Percentiles rank a stretch among this genome's conserved stretches.
These are phyloP conservation scores for Leptarthrus brevirostris DNA, from an alignment of 2,888 invertebrate species.

Conservation along the genomic window DNA sequence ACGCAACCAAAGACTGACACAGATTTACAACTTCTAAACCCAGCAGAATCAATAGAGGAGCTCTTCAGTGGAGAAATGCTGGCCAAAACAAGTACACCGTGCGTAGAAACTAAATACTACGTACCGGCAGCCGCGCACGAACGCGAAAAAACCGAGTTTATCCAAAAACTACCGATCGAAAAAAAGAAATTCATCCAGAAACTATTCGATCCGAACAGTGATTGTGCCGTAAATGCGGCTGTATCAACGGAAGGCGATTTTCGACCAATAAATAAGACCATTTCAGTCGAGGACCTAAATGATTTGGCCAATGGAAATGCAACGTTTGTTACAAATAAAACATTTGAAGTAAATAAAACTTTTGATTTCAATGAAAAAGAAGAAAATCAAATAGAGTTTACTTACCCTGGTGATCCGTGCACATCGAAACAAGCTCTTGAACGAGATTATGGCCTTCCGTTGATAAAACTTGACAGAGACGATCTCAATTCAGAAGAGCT, in stretches of 20 bases:
- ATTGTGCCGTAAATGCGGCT: not conserved
- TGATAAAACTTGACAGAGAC: conserved; percentile 56
- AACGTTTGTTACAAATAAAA: conserved; percentile 50
- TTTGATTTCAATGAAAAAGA: conserved; percentile 41
- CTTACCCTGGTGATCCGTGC: conserved; percentile 53
- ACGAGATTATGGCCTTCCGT: conserved; percentile 52
- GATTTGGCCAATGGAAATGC: conserved; percentile 19
- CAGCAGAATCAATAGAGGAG: conserved; percentile 43
- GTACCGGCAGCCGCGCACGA: not conserved
- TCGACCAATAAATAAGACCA: conserved; percentile 3
- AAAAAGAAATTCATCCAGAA: not conserved
- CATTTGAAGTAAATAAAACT: conserved; percentile 52
- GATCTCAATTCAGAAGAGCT: conserved; percentile 56
- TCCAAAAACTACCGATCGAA: no score
- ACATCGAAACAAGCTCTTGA: conserved; percentile 54
- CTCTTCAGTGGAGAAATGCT: conserved; percentile 36
- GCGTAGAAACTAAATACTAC: conserved; percentile 30
- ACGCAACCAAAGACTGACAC: conserved; percentile 39
- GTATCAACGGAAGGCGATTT: not conserved
- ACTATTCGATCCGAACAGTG: not conserved
- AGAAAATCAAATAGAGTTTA: conserved; percentile 1
- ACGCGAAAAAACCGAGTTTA: no score
- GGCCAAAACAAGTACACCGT: conserved; percentile 54
- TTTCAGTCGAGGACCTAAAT: not conserved
- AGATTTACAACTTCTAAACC: conserved; percentile 26